Conservation (phyloP, 2,888 invertebrate genomes). For the Anoplius nigerrimus region DNA sequence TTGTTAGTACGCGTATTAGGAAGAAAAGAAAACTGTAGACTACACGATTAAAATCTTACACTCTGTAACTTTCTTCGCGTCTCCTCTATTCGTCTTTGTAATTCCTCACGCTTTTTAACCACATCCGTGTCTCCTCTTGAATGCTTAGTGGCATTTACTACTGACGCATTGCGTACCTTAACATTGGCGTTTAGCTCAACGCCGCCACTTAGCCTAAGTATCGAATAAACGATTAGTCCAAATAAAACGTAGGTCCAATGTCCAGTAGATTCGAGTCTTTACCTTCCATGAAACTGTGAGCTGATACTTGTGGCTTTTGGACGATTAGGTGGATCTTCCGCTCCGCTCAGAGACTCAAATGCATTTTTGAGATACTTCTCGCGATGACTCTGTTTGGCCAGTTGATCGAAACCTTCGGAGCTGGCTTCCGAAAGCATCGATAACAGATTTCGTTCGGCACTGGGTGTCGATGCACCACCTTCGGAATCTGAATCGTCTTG, state of each 20-base stretch:
- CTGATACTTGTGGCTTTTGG: slow-evolving; percentile 72
- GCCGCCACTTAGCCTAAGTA: slow-evolving; percentile 47
- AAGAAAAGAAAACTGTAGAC: background rate
- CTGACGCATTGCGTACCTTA: slow-evolving; percentile 76
- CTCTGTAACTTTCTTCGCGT: slow-evolving; percentile 91
- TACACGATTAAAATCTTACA: slow-evolving; percentile 78
- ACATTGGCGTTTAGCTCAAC: slow-evolving; percentile 69
- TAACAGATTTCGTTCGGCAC: slow-evolving; percentile 85
- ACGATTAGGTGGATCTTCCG: slow-evolving; percentile 75
- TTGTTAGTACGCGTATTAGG: background rate
- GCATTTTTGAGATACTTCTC: slow-evolving; percentile 82
- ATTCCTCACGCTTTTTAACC: slow-evolving; percentile 83
- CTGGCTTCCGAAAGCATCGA: slow-evolving; percentile 84
- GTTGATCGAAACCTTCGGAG: slow-evolving; percentile 81
- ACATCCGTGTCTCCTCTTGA: slow-evolving; percentile 81
- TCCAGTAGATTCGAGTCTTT: slow-evolving; percentile 9
- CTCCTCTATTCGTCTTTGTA: slow-evolving; percentile 88
- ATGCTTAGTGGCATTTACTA: slow-evolving; percentile 78
- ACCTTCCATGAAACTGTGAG: slow-evolving; percentile 74
- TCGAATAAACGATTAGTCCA: background rate
- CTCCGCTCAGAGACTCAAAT: slow-evolving; percentile 84
- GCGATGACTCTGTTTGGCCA: slow-evolving; percentile 76
- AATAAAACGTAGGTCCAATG: background rate
- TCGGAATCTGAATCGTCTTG: slow-evolving; percentile 83
- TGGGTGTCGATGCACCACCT: slow-evolving; percentile 85